Evolutionary conservation across 2,888 invertebrate species (phyloP).

Genomic region (Drosophila neotestacea): DNA sequence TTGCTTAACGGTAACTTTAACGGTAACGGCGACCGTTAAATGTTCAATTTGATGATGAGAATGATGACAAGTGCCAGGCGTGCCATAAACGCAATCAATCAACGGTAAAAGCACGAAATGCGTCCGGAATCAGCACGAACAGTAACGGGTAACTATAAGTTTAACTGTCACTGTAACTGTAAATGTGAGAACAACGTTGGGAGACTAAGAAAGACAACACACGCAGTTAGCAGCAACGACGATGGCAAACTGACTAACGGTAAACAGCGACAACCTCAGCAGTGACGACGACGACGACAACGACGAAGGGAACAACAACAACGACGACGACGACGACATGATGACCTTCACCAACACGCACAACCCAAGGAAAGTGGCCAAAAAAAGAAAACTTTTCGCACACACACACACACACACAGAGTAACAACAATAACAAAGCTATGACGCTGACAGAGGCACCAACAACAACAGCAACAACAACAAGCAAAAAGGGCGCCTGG

Average conservation of each 20-base stretch:
- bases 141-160: slow-evolving; percentile 24
- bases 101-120: slow-evolving; percentile 37
- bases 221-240: slow-evolving; percentile 53
- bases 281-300: slow-evolving; percentile 24
- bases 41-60: slow-evolving; percentile 62
- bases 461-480: slow-evolving; percentile 26
- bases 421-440: slow-evolving; percentile 40
- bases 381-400: slow-evolving; percentile 67
- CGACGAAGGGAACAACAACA: slow-evolving; percentile 23
- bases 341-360: slow-evolving; percentile 83
- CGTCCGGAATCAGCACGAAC: slow-evolving; percentile 25
- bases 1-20: slow-evolving; percentile 26
- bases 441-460: slow-evolving; percentile 48
- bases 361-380: slow-evolving; percentile 59
- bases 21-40: slow-evolving; percentile 54
- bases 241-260: slow-evolving; percentile 54
- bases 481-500: slow-evolving; percentile 47
- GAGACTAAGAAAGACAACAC: slow-evolving; percentile 33
- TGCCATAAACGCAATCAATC: slow-evolving; percentile 71
- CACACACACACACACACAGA: slow-evolving; percentile 48
- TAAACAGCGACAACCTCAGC: slow-evolving; percentile 55
- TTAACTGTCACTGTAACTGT: slow-evolving; percentile 26
- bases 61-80: slow-evolving; percentile 53
- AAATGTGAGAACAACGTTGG: slow-evolving; percentile 11
- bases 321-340: slow-evolving; percentile 68